Base-by-base conservation (phyloP, 2,797 vertebrate species). In the Hydrophis major region DNA sequence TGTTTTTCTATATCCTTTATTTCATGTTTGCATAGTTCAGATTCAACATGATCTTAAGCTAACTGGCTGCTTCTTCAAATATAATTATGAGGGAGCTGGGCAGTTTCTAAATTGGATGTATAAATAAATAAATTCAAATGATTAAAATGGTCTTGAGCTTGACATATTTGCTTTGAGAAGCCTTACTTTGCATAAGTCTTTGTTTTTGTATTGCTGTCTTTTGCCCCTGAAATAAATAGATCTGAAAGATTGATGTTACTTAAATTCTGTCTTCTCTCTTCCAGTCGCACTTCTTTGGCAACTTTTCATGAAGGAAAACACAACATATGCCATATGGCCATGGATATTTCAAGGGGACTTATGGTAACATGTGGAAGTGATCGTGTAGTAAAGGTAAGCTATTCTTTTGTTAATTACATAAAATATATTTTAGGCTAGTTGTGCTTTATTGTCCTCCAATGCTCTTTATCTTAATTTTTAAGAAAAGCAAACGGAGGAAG, bases 271-370 rank as follows among this genome's bases (percentile, higher is more conserved):
- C 94, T 8, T 16, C 16, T 12, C 2, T 22, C 87, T 55, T 78
- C 95, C 60, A 99, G 99, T 95, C 99, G 98, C 90, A 98, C 98
- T 86, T 97, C 99, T 66, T 93, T 99, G 97, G 99, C 99, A 93
- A 98, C 99, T 0, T 99, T 99, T 97, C 99, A 99, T 57, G 99
- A 99, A 98, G 99, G 99, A 94, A 99, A 99, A 94, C 99, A 99
- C 97, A 99, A 99, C 98, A 98, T 99, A 94, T 98, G 98, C 94
- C 98, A 99, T 97, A 99, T 99, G 99, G 98, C 99, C 96, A 99
- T 99, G 98, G 99, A 99, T 93, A 97, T 98, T 28, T 98, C 98
- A 92, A 98, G 99, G 97, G 99, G 99, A 92, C 97, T 99, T 47
- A 99, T 99, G 99, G 99, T 99, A 95, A 99, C 99, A 4, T 99